phyloP scores from a whole-genome alignment of 2,888 invertebrate species.

The Uloborus plumipes region DNA sequence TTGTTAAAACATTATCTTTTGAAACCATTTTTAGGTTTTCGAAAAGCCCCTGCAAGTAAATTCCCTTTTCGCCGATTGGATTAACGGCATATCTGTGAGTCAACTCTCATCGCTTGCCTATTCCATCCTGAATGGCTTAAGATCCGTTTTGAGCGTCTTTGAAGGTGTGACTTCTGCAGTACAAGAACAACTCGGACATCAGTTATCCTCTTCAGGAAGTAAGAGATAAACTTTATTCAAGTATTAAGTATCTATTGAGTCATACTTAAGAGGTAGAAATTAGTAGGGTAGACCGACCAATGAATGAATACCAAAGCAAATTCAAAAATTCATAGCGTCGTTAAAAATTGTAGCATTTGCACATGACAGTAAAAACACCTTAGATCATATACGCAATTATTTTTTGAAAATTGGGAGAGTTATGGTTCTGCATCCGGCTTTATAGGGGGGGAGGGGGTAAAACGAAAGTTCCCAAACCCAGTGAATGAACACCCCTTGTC shows the following conservation, averaged over 20 bases:
- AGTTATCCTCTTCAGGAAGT: constrained; percentile 19
- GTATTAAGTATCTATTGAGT: not conserved
- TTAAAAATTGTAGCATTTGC: no score
- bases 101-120: constrained; percentile 3
- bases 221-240: not conserved
- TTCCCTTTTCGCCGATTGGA: constrained; percentile 7
- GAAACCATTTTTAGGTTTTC: constrained; percentile 23
- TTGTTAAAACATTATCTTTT: no score
- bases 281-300: no score
- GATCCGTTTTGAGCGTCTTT: constrained; percentile 8
- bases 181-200: not conserved
- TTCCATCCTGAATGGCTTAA: not conserved
- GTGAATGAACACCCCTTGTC: no score
- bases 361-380: no score
- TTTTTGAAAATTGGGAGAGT: no score
- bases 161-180: not conserved
- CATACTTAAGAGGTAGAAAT: not conserved
- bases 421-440: no score
- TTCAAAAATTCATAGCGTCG: no score
- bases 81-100: constrained; percentile 22
- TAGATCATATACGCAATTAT: no score
- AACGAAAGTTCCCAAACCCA: no score
- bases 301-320: no score
- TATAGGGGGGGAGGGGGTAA: no score
- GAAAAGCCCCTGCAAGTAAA: constrained; percentile 18